These are phyloP conservation scores for Callaeas wilsoni DNA, from an alignment of 2,113 vertebrate species.

Conservation along the genomic window DNA sequence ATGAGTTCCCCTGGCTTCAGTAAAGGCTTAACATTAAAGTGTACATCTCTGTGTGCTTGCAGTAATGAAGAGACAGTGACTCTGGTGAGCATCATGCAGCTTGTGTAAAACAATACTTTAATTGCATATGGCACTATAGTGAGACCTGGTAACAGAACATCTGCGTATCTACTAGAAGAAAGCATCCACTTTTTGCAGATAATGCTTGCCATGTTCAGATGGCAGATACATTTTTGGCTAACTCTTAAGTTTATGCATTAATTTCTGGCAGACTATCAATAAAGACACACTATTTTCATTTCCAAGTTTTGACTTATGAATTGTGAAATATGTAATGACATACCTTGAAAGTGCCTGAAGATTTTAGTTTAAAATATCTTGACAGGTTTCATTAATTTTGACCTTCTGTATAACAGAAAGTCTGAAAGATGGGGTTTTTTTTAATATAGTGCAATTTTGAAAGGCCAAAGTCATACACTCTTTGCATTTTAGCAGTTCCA, in stretches of 20 bases:
- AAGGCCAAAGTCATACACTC: not conserved
- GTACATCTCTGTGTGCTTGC: not conserved
- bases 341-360: not conserved
- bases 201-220: not conserved
- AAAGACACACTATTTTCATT: slow-evolving; percentile 45
- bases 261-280: slow-evolving; percentile 55
- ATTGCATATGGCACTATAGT: not conserved
- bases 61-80: not conserved
- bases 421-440: not conserved
- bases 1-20: not conserved
- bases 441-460: not conserved
- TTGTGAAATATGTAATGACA: not conserved
- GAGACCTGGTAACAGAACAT: not conserved
- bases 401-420: not conserved
- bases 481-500: not conserved
- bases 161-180: not conserved
- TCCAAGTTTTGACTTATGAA: slow-evolving; percentile 24
- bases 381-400: not conserved
- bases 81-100: not conserved
- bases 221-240: not conserved
- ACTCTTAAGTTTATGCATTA: not conserved
- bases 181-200: not conserved
- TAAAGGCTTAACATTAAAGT: not conserved
- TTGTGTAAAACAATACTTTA: not conserved
- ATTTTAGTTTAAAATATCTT: not conserved